Evolutionary conservation across 2,888 invertebrate genomes (phyloP), one percentile per base, ranked within the genome.

Genomic region (Miltochrista miniata): DNA sequence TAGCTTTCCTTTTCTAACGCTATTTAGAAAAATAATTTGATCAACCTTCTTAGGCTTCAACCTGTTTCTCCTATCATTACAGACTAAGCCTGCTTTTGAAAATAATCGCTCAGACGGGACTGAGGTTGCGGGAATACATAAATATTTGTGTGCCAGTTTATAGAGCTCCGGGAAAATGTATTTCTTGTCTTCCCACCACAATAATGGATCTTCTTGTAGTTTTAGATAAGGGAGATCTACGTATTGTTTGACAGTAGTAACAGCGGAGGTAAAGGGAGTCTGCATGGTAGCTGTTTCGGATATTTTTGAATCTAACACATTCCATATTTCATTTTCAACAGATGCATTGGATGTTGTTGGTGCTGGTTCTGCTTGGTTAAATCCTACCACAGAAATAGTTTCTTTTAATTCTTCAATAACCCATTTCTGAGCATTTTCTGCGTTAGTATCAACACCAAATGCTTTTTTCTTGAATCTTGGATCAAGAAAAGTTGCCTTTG

Each of bases 81-180:
- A 55, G 44, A 59, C 52, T 51, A 59, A 46, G 24, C 56, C 61
- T 29, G 64, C 56, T 51, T 61, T 54, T 13, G 59, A 64, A 59
- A 61, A 64, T 37, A 64, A 42, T 13, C 55, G 51, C 12, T 59
- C 64, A 46, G 64, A 58, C 45, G 61, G 56, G 18, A 60, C 56
- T 48, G 59, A 56, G 3, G 58, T 24, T 45, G 63, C 59, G 10
- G 56, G 55, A 34, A 61, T 59, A 43, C 59, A 61, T 14, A 61
- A 34, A 52, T 64, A 64, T 55, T 55, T 60, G 0, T 40, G 46
- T 14, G 60, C 56, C 39, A 57, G 49, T 47, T 51, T n/a, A 38
- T 13, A 52, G 12, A 59, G 45, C 29, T 7, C 10, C 11, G 29
- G 35, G 24, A 44, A 44, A 13, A 35, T n/a, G n/a, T 5, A 24